Base-by-base conservation (phyloP, 2,888 invertebrate genomes). In the Syrista parreyssii region DNA sequence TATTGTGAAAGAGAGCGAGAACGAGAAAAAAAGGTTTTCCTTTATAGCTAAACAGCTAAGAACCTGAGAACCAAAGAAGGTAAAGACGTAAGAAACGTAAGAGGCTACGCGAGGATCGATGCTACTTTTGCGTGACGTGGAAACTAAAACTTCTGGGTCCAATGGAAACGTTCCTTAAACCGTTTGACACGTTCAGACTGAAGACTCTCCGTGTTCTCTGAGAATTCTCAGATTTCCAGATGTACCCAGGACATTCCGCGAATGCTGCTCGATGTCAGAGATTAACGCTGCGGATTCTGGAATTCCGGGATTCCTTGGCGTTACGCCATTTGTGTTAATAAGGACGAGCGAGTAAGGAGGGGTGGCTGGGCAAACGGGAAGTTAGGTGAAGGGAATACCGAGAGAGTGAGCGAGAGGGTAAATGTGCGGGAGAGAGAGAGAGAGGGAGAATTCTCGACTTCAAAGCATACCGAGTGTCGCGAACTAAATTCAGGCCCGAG, bases 391-490 rank as follows among this genome's bases (percentile, higher is more conserved):
- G 69, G 35, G 76, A 76, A 73, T 23, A 73, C n/a, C 32, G 73
- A 73, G 78, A 77, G 79, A 31, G 12, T 12, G 12, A 36, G 12
- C 12, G 35, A 72, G 79, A 76, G 71, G 73, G 76, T 12, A 71
- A 76, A 72, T 79, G 77, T 78, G 76, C 75, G 40, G 77, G 75
- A 79, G 75, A 79, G 79, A 71, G 40, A 77, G 73, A 78, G 75
- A 79, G 79, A 72, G 68, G 68, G 76, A 75, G 86, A 86, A 82
- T 79, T 86, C 86, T 84, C 84, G 78, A 89, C 89, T 89, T 90
- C 90, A 89, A 89, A 89, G 89, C 86, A 80, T 75, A 78, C 78
- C 84, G 87, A 88, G 88, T 89, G 89, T 90, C 89, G 86, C 88
- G 90, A 89, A 91, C 90, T 90, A 89, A 91, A 90, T 89, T 90